Conservation (phyloP, 2,888 invertebrate genomes). For the Cynaeus angustus region DNA sequence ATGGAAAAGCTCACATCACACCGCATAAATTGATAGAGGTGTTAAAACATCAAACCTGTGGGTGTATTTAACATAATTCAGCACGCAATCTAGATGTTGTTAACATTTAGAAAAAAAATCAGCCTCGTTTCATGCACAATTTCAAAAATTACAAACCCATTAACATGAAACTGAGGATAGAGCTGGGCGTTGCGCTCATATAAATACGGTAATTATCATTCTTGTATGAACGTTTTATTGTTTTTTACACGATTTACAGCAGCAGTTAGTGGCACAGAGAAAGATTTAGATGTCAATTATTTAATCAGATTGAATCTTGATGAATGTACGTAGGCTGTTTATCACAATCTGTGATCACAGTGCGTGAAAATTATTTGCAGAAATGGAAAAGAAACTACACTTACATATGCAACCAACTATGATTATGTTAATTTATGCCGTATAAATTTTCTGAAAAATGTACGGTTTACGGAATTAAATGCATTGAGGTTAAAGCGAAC, state of each 20-base stretch:
- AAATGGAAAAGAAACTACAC: background rate
- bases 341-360: slow-evolving; percentile 7
- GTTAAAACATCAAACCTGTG: slow-evolving; percentile 1
- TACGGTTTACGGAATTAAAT: background rate
- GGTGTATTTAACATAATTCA: slow-evolving; percentile 9
- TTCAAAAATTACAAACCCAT: slow-evolving; percentile 26
- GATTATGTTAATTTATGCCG: background rate
- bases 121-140: slow-evolving; percentile 16
- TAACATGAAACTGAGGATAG: slow-evolving; percentile 22
- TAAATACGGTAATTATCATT: slow-evolving; percentile 40
- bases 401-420: slow-evolving; percentile 2
- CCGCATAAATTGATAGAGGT: slow-evolving; percentile 2
- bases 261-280: slow-evolving; percentile 22
- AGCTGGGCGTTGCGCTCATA: slow-evolving; percentile 21
- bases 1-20: too few species aligned
- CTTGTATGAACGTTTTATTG: slow-evolving; percentile 33
- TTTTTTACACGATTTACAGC: slow-evolving; percentile 33
- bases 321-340: slow-evolving; percentile 10
- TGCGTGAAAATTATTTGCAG: slow-evolving; percentile 7
- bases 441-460: background rate
- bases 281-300: slow-evolving; percentile 35
- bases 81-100: slow-evolving; percentile 13
- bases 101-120: background rate
- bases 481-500: background rate
- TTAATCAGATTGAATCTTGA: slow-evolving; percentile 16